A percentile compares a stretch with the other conserved stretches of the same genome.
Evolutionary conservation across 92 coral and sea anemone species (phyloP).

Genomic region (Pocillopora grandis): DNA sequence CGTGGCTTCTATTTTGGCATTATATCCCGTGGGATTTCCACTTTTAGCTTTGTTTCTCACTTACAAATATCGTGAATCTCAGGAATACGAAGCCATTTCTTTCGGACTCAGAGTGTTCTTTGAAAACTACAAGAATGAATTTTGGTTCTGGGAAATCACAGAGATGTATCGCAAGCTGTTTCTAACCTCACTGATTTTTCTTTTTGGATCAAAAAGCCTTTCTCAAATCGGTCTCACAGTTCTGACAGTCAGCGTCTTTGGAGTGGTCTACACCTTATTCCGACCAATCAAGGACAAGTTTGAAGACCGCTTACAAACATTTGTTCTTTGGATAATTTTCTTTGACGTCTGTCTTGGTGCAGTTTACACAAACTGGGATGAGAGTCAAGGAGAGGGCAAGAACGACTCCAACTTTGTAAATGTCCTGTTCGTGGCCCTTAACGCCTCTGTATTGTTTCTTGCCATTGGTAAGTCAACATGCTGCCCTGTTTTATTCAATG

Average conservation of each 20-base stretch:
- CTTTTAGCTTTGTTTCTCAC: neutral
- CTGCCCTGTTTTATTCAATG: too few relatives aligned
- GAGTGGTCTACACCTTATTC: neutral
- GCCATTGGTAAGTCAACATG: neutral
- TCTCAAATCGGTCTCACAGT: neutral
- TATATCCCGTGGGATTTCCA: constrained; percentile 5
- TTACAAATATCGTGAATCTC: neutral
- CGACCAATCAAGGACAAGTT: neutral
- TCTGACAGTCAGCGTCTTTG: neutral
- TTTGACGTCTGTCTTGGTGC: neutral
- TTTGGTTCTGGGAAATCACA: constrained; percentile 1
- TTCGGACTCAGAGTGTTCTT: constrained; percentile 2
- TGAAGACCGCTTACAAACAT: neutral
- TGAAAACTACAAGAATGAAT: neutral
- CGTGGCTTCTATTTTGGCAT: neutral
- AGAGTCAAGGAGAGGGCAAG: neutral
- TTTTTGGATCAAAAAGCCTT: neutral
- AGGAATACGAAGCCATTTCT: neutral
- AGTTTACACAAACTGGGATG: neutral
- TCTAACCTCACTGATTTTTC: neutral
- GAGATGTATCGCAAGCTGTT: constrained; percentile 5
- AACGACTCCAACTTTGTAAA: neutral
- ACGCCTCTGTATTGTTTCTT: constrained; percentile 1
- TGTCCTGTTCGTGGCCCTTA: neutral
- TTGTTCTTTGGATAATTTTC: neutral